Evolutionary conservation across 2,888 invertebrate species (phyloP), one percentile per base, ranked within the genome.

Genomic region (Odontocerum albicorne): DNA sequence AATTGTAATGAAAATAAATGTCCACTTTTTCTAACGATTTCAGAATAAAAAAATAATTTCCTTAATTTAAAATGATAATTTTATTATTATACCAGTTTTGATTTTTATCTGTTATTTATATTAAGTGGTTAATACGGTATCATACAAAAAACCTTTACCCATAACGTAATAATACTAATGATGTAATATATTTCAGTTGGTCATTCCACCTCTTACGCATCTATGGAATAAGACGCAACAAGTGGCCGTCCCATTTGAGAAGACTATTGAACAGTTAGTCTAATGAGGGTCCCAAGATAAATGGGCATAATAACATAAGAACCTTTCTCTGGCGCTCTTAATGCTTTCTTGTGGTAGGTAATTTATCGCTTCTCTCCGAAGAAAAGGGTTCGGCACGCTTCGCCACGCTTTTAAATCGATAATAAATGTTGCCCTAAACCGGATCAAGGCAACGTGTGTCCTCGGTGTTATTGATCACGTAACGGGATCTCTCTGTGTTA

Each of bases 271-370:
- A 53, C 52, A 43, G 49, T 51, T 47, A 46, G 27, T 39, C 36
- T 49, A 60, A 57, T 44, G 57, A 57, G 60, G 51, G 27, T 50
- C 51, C 39, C 43, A 60, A 60, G 60, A 60, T 33, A 36, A 43
- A 60, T 60, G 55, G 27, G 39, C 31, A 39, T 51, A 47, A 49
- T 55, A 60, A 54, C 21, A 33, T 27, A 32, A 35, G 36, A 36
- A 13, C 44, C 51, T 43, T 56, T 50, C 57, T 54, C 46, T 20
- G 8, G 15, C 22, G 19, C 43, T 45, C 21, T 22, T 45, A 49
- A 52, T 56, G 42, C 46, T 19, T 44, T 40, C 32, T 22, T 15
- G 39, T 13, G 32, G 42, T 51, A 40, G n/a, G 39, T 39, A 54
- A 58, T 58, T 58, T 54, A 58, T 58, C 8, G 40, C 17, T 19